These are phyloP conservation scores for Coregonus suidteri DNA, from an alignment of 2,797 vertebrate species.

Conservation along the genomic window DNA sequence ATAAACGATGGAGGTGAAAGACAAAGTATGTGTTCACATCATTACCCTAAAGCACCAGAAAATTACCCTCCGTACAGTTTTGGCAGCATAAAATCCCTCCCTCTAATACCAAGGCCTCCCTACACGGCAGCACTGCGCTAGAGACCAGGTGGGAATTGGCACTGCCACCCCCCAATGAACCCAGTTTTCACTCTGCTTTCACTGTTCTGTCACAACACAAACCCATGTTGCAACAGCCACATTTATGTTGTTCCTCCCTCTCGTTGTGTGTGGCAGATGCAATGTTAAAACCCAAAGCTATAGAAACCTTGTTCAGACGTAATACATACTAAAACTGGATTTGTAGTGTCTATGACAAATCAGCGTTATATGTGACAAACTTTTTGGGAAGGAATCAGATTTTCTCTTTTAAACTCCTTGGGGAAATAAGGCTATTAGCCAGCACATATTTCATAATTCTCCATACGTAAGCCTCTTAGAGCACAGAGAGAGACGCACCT, in stretches of 20 bases:
- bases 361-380: constrained; percentile 65
- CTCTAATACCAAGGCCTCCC: background rate
- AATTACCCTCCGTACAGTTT: constrained; percentile 19
- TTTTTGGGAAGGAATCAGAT: constrained; percentile 62
- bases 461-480: constrained; percentile 75
- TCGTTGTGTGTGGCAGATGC: constrained; percentile 54
- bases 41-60: constrained; percentile 35
- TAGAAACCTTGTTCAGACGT: constrained; percentile 52
- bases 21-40: constrained; percentile 25
- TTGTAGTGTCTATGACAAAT: constrained; percentile 70
- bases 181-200: background rate
- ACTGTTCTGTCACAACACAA: constrained; percentile 16
- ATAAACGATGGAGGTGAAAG: constrained; percentile 11
- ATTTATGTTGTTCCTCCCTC: constrained; percentile 53
- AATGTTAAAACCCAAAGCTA: constrained; percentile 62
- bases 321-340: constrained; percentile 75
- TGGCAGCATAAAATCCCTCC: background rate
- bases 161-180: background rate
- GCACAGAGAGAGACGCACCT: constrained; percentile 74
- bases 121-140: background rate
- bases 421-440: constrained; percentile 76
- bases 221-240: constrained; percentile 28
- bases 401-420: constrained; percentile 45
- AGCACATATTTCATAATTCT: constrained; percentile 71
- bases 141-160: background rate